Percentiles rank a stretch among this genome's conserved stretches.
Conservation (phyloP, 35 echinoderm and acorn worm genomes). For the Lytechinus pictus region DNA sequence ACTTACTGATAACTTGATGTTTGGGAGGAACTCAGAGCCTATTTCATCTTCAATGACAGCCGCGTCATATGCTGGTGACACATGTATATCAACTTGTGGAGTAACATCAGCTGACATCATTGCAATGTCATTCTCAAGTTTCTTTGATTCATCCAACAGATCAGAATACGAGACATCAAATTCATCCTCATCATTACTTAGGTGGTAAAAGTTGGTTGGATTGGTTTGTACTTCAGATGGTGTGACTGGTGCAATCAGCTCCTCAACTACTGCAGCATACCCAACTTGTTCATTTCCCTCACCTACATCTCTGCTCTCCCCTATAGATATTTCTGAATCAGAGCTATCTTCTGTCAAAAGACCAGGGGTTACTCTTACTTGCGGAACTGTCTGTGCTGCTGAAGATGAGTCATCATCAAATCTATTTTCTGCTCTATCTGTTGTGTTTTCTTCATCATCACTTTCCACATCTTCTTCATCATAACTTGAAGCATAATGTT, state of each 20-base stretch:
- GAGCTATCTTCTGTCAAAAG: background rate
- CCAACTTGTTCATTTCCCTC: background rate
- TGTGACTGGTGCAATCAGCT: conserved; percentile 26
- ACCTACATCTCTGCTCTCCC: background rate
- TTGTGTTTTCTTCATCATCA: background rate
- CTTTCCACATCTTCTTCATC: background rate
- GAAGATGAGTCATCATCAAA: background rate
- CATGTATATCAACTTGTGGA: conserved; percentile 29
- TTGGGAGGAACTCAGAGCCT: conserved; percentile 29
- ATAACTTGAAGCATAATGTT: conserved; percentile 36
- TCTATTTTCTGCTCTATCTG: background rate
- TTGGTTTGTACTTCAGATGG: background rate
- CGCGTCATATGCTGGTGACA: conserved; percentile 8
- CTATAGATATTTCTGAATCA: background rate
- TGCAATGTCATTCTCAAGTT: conserved; percentile 19
- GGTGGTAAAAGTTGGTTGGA: background rate
- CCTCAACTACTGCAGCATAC: background rate
- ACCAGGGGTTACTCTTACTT: background rate
- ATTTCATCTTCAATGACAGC: conserved; percentile 24
- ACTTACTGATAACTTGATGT: background rate
- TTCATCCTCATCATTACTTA: conserved; percentile 8
- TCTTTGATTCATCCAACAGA: conserved; percentile 24
- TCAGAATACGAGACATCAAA: conserved; percentile 46
- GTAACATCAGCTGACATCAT: background rate
- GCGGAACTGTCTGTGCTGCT: background rate